phyloP scores from a whole-genome alignment of 1,140 invertebrate species.

The Oncopeltus fasciatus region DNA sequence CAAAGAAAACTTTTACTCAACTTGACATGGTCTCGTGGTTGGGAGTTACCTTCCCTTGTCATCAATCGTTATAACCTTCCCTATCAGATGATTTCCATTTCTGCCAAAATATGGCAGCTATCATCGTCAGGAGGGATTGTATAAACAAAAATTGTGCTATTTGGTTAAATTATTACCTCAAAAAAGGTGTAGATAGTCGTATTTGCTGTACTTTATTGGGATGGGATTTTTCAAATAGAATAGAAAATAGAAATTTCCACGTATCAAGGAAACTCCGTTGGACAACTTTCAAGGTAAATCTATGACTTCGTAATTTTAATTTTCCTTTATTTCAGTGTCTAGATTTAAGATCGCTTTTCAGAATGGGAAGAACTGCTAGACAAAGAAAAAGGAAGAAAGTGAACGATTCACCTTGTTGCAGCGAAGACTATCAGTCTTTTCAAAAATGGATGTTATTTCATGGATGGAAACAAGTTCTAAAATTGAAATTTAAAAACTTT shows the following conservation, averaged over 20 bases:
- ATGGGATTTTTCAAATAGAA: not conserved
- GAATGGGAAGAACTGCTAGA: conserved; percentile 6
- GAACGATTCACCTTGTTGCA: not conserved
- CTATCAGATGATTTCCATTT: not conserved
- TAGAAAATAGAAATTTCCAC: not conserved
- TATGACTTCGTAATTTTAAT: not conserved
- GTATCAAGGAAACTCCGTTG: not conserved
- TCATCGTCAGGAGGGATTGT: not conserved
- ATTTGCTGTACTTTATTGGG: not conserved
- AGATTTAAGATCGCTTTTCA: not conserved
- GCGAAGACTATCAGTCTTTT: conserved; percentile 17
- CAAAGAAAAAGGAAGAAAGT: not conserved
- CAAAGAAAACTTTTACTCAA: not conserved
- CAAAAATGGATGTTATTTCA: conserved; percentile 24
- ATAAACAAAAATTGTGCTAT: not conserved
- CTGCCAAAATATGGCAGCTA: not conserved
- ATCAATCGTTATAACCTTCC: not conserved
- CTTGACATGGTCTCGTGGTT: not conserved
- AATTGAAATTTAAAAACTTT: conserved; percentile 22
- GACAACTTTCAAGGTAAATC: not conserved
- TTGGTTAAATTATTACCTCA: not conserved
- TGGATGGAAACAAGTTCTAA: conserved; percentile 24
- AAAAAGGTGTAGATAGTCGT: not conserved
- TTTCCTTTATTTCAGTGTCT: not conserved
- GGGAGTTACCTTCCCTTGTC: not conserved